A percentile compares a stretch with the other conserved stretches of the same genome.
Conservation (phyloP, 2,888 invertebrate species). For the Andrena fulva region DNA sequence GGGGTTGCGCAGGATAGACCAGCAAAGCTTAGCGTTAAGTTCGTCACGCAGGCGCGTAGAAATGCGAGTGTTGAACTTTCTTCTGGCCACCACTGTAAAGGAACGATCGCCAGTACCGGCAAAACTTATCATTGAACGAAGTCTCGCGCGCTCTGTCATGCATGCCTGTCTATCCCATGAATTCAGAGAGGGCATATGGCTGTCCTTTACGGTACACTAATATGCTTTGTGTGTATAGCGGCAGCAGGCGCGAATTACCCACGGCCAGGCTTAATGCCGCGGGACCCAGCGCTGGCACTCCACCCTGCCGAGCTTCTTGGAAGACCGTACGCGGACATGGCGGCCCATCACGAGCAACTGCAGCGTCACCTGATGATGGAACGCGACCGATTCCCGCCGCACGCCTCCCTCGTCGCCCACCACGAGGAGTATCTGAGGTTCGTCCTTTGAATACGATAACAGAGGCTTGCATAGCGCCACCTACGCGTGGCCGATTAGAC, state of each 20-base stretch:
- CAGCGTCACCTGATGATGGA: constrained; percentile 94
- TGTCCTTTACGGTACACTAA: constrained; percentile 34
- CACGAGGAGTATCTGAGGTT: constrained; percentile 90
- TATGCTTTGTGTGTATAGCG: constrained; percentile 75
- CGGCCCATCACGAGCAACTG: constrained; percentile 94
- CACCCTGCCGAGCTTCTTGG: constrained; percentile 92
- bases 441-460: constrained; percentile 67
- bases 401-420: constrained; percentile 88
- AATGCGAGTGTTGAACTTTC: no score
- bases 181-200: not conserved
- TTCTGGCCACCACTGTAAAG: not conserved
- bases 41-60: no score
- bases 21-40: no score
- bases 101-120: not conserved
- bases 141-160: constrained; percentile 56
- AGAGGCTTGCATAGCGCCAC: constrained; percentile 13
- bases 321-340: constrained; percentile 91
- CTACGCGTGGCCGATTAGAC: constrained; percentile 33
- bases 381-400: constrained; percentile 89
- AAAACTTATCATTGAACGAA: constrained; percentile 3
- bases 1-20: no score
- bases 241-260: constrained; percentile 87
- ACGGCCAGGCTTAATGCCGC: constrained; percentile 87
- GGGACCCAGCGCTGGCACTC: constrained; percentile 88
- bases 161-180: constrained; percentile 28